Evolutionary conservation across 1,140 invertebrate genomes (phyloP), one percentile per base, ranked within the genome.

Genomic region (Halictus rubicundus): DNA sequence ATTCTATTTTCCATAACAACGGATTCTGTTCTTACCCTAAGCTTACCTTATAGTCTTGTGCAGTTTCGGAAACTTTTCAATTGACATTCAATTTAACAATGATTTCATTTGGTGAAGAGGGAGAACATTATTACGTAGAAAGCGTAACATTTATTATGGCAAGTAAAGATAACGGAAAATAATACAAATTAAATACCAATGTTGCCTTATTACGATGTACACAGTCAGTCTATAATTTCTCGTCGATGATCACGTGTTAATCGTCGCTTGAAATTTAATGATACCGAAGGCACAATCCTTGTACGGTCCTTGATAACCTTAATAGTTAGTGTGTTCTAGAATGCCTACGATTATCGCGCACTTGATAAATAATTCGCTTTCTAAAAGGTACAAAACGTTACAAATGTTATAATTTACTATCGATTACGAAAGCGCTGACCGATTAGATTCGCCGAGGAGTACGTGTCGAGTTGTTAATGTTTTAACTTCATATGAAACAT

Each of bases 91-190:
- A 42, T 4, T 25, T 19, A 27, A n/a, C 12, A 12, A 14, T 16
- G 8, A 14, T 72, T 27, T 19, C 2, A n/a, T 42, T 19, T 2
- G n/a, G 16, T 46, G 16, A 25, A 39, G 39, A 61, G 19, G 3
- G 23, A 52, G 39, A 12, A 46, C 14, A 23, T 27, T 37, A 21
- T 52, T 49, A 14, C 0, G 21, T 54, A 80, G 57, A 80, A 83
- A 84, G 81, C 76, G 49, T 21, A 57, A 83, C 46, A 23, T 83
- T 79, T 84, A 84, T 84, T 84, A 83, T 60, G 66, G 64, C 75
- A 57, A 65, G 21, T 74, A 79, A 7, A 21, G 19, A 27, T 75
- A 74, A 68, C n/a, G 37, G 21, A 84, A 68, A 83, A 74, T 52
- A 73, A 39, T 74, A 63, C 52, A 72, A 52, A 80, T 79, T 69